These are phyloP conservation scores for Vimba vimba DNA, from an alignment of 2,113 vertebrate genomes.

Conservation along the genomic window DNA sequence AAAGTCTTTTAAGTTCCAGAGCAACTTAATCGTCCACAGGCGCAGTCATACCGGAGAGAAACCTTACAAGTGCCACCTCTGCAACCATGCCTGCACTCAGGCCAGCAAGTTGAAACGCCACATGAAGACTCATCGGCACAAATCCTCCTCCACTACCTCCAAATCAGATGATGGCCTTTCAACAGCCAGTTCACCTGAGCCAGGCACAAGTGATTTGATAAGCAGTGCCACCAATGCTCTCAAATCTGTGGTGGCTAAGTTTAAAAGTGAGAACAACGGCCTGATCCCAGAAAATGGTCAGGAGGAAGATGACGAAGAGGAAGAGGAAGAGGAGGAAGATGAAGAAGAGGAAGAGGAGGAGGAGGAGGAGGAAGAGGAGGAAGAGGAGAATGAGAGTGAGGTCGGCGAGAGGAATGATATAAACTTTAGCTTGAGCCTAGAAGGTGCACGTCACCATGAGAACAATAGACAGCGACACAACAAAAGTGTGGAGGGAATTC, in stretches of 20 bases:
- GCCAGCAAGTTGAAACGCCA: constrained; percentile 98
- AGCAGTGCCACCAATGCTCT: constrained; percentile 93
- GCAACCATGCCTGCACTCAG: constrained; percentile 97
- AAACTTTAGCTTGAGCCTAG: constrained; percentile 89
- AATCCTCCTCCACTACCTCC: constrained; percentile 87
- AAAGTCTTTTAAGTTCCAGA: constrained; percentile 99
- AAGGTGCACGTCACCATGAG: constrained; percentile 94
- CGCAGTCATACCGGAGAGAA: constrained; percentile 98
- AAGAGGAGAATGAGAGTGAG: constrained; percentile 82
- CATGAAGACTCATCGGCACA: constrained; percentile 99
- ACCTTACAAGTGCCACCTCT: constrained; percentile 98
- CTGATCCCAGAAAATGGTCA: constrained; percentile 91
- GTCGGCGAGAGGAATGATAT: constrained; percentile 85
- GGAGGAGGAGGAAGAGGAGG: constrained; percentile 88
- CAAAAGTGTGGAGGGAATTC: constrained; percentile 83
- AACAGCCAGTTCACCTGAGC: constrained; percentile 92
- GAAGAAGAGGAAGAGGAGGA: constrained; percentile 80
- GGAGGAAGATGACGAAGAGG: constrained; percentile 72
- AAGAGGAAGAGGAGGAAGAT: constrained; percentile 67
- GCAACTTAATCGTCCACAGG: constrained; percentile 96
- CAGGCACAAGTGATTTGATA: constrained; percentile 91
- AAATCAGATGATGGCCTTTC: constrained; percentile 96
- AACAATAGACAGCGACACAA: constrained; percentile 75
- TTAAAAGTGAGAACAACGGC: constrained; percentile 92
- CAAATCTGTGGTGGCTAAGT: constrained; percentile 97